Evolutionary conservation across 2,888 invertebrate species (phyloP).

Genomic region (Plagiodera versicolora): DNA sequence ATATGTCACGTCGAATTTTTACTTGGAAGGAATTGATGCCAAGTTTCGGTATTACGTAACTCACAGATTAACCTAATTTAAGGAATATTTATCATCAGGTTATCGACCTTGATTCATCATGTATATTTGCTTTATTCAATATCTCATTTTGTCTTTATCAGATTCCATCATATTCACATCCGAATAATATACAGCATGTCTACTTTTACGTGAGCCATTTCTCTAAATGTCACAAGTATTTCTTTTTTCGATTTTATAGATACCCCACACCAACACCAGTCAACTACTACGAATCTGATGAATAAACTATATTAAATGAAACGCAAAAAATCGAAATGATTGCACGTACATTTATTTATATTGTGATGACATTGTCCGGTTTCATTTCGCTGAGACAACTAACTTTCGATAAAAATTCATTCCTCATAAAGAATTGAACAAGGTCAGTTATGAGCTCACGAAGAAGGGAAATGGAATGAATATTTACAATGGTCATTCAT

Average conservation of each 20-base stretch:
- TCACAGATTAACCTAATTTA: constrained; percentile 1
- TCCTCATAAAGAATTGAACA: neutral
- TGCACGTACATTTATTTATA: neutral
- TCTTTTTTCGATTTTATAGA: too few relatives aligned
- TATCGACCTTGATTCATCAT: constrained; percentile 1
- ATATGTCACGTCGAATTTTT: constrained; percentile 14
- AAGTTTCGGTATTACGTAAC: constrained; percentile 19
- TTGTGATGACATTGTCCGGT: neutral
- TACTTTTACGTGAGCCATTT: too few relatives aligned
- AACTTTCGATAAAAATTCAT: neutral
- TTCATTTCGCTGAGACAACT: neutral
- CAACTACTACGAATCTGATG: neutral
- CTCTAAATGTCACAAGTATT: too few relatives aligned
- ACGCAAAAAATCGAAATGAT: neutral
- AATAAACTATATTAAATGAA: neutral
- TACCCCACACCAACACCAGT: too few relatives aligned
- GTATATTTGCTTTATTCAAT: neutral
- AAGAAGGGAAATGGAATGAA: too few relatives aligned
- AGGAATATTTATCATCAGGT: constrained; percentile 10
- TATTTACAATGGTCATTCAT: too few relatives aligned
- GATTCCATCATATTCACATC: neutral
- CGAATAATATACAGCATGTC: neutral
- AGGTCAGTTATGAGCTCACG: neutral
- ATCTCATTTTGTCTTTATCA: neutral
- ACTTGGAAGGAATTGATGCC: constrained; percentile 13